phyloP scores from a whole-genome alignment of 2,888 invertebrate genomes.

The Gryllus longicercus region DNA sequence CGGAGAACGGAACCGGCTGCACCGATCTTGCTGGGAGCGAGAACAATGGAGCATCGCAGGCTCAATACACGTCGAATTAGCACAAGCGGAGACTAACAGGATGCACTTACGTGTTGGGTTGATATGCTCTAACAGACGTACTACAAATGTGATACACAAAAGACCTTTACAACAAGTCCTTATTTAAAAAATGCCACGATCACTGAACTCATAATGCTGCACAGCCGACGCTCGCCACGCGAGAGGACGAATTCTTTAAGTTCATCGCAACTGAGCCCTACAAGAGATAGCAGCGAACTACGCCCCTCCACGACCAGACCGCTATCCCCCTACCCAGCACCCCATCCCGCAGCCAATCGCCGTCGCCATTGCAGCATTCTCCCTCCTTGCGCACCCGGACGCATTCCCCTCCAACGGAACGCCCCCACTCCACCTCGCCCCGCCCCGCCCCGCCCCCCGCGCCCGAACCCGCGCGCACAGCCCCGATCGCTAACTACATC shows the following conservation, averaged over 20 bases:
- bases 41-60: constrained; percentile 5
- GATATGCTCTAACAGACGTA: neutral
- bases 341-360: neutral
- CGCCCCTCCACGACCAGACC: constrained; percentile 4
- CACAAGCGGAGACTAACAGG: neutral
- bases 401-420: neutral
- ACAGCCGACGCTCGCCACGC: constrained; percentile 22
- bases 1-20: no score
- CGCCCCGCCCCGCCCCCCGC: neutral
- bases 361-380: neutral
- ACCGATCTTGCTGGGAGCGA: no score
- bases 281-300: neutral
- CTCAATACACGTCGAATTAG: neutral
- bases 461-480: neutral
- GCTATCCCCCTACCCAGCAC: neutral
- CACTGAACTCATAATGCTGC: constrained; percentile 22
- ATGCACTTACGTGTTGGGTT: neutral
- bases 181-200: neutral
- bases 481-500: neutral
- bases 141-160: neutral
- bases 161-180: neutral
- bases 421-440: neutral
- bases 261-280: constrained; percentile 20
- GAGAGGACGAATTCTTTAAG: constrained; percentile 22
- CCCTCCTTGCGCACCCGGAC: neutral